Conservation (phyloP, 2,888 invertebrate species). For the Syrphus vitripennis region DNA sequence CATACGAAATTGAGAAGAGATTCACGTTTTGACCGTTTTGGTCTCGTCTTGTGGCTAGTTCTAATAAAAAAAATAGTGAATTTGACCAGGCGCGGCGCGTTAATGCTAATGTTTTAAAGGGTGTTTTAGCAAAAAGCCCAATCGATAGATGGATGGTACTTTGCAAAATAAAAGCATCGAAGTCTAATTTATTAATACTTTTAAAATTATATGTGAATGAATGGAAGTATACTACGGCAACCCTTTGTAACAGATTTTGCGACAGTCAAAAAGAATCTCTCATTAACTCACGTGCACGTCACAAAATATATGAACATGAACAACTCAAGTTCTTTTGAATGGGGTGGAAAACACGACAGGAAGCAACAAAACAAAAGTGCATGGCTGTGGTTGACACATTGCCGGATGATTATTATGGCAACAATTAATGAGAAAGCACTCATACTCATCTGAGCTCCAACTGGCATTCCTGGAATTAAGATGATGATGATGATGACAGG, state of each 20-base stretch:
- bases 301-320: not conserved
- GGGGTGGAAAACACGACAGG: not conserved
- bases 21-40: too few species aligned
- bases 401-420: constrained; percentile 52
- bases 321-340: constrained; percentile 52
- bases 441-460: not conserved
- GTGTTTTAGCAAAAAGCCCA: too few species aligned
- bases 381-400: constrained; percentile 61
- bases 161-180: too few species aligned
- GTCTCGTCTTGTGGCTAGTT: too few species aligned
- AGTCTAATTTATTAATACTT: too few species aligned
- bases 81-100: too few species aligned
- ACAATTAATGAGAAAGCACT: constrained; percentile 63
- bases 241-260: not conserved
- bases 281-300: not conserved
- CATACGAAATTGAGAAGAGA: too few species aligned
- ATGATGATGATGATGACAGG: constrained; percentile 5
- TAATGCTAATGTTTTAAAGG: too few species aligned
- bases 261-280: not conserved
- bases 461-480: not conserved
- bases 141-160: too few species aligned
- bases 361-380: constrained; percentile 27
- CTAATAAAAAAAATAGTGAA: too few species aligned
- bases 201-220: too few species aligned
- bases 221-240: not conserved